Evolutionary conservation across 2,113 vertebrate genomes (phyloP), one percentile per base, ranked within the genome.

Genomic region (Clarias batrachus): DNA sequence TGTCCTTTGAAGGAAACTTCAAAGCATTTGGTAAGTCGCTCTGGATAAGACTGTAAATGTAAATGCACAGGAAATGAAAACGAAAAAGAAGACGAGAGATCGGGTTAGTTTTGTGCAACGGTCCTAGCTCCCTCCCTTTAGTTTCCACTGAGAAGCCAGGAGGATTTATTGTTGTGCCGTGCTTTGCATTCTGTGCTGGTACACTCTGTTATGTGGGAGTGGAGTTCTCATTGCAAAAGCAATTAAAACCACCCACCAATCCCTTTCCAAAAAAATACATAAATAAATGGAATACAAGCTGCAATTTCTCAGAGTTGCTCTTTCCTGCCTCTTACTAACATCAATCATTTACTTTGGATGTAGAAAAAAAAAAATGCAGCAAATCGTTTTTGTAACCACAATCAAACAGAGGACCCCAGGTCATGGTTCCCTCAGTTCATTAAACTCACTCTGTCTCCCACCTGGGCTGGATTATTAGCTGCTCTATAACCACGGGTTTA

Each of bases 141-240:
- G 88, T 90, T 93, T 92, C 88, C 91, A 91, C 90, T 89, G 89
- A 88, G 81, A 87, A 73, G 88, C 87, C 56, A 90, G 91, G 60
- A 92, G 87, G 91, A 90, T 84, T 93, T 93, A 93, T 93, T 93
- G 93, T 92, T 89, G 88, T 63, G 62, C 89, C 84, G 83, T 93
- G 89, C 92, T 90, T 93, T 84, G 84, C 92, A 93, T 94, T 94
- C 91, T 92, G 82, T 87, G 81, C 88, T 37, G 77, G 93, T 91
- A 95, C 94, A 94, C 66, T 85, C 82, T 88, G 92, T 93, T 89
- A 92, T 88, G 92, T 94, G 93, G 94, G 94, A 94, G 94, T 93
- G 89, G 88, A 84, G 88, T 88, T 91, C 90, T 85, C 91, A 85
- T 91, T 92, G 91, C 79, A 89, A 93, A 91, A 92, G 90, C 90